Evolutionary conservation across 2,797 vertebrate genomes (phyloP).

Genomic region (Pogonophryne albipinna): DNA sequence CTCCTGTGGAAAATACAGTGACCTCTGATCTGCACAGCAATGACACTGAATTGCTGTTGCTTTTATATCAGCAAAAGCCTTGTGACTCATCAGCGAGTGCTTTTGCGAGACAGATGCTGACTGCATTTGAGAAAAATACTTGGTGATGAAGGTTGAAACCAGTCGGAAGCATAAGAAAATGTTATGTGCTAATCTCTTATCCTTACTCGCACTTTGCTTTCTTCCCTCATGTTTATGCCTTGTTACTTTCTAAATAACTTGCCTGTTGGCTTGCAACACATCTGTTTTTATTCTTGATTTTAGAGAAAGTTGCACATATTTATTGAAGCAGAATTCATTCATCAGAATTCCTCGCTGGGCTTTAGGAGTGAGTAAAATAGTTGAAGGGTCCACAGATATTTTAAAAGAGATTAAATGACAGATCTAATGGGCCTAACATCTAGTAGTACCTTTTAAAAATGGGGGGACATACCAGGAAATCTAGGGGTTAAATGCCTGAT

Average conservation of each 20-base stretch:
- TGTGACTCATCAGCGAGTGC: not conserved
- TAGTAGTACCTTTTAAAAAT: conserved; percentile 30
- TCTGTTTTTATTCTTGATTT: conserved; percentile 28
- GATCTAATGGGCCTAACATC: conserved; percentile 28
- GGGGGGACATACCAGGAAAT: conserved; percentile 4
- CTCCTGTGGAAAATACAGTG: conserved; percentile 5
- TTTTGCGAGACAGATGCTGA: conserved; percentile 24
- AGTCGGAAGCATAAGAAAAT: conserved; percentile 24
- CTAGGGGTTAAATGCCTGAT: conserved; percentile 21
- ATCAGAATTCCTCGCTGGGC: conserved; percentile 31
- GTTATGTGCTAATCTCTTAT: conserved; percentile 27
- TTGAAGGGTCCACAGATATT: conserved; percentile 35
- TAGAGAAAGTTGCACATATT: conserved; percentile 58
- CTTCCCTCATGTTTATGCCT: conserved; percentile 47
- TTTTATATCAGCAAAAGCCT: conserved; percentile 12
- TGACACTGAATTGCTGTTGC: conserved; percentile 32
- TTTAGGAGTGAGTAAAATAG: conserved; percentile 26
- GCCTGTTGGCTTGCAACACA: conserved; percentile 48
- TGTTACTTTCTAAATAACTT: conserved; percentile 53
- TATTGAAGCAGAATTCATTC: conserved; percentile 60
- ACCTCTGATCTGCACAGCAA: conserved; percentile 23
- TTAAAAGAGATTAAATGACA: conserved; percentile 33
- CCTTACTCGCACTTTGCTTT: conserved; percentile 57
- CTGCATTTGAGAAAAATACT: conserved; percentile 22
- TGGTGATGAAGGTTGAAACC: conserved; percentile 23